phyloP scores from a whole-genome alignment of 1,140 invertebrate species.

The Penaeus vannamei region DNA sequence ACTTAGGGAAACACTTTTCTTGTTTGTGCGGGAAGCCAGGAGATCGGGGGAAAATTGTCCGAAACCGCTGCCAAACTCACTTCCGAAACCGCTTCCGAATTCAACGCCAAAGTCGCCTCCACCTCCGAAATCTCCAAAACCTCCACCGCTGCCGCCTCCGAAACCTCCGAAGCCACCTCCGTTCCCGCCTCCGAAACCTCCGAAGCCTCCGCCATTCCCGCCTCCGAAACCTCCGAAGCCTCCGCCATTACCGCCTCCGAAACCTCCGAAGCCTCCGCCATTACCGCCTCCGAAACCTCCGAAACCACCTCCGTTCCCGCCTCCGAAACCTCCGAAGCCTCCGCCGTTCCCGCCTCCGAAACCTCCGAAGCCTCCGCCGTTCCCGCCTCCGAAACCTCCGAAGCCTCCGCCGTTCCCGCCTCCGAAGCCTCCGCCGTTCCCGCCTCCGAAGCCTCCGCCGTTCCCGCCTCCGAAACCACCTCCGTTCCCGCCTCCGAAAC shows the following conservation, averaged over 20 bases:
- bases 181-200: neutral
- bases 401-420: neutral
- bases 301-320: neutral
- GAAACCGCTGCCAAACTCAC: neutral
- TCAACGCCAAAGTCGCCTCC: neutral
- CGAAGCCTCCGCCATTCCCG: neutral
- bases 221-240: neutral
- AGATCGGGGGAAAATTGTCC: no score
- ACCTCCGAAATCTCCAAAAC: neutral
- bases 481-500: neutral
- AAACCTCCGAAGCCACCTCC: neutral
- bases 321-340: neutral
- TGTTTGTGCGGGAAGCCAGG: no score
- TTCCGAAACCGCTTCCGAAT: neutral
- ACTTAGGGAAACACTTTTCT: no score
- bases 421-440: neutral
- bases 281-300: neutral
- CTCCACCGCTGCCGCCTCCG: neutral
- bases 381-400: neutral
- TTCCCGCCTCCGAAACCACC: neutral
- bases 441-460: neutral
- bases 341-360: neutral
- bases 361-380: conserved; percentile 3
- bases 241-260: neutral
- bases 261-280: neutral